These are phyloP conservation scores for Drosophila mayri DNA, from an alignment of 1,140 invertebrate genomes.

Conservation along the genomic window DNA sequence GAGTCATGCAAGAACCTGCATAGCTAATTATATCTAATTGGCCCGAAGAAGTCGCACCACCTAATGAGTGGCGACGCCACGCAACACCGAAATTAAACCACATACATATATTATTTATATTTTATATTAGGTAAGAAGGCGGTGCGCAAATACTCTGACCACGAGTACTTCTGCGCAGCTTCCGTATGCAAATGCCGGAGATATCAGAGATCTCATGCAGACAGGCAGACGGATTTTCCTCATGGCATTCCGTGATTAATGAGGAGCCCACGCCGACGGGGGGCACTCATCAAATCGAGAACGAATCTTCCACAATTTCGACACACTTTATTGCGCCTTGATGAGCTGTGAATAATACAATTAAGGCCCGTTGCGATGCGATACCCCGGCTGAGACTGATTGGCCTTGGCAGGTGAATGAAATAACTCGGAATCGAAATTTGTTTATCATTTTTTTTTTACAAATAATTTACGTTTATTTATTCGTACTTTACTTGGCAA, in stretches of 20 bases:
- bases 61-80: conserved; percentile 32
- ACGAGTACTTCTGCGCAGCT: conserved; percentile 47
- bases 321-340: conserved; percentile 68
- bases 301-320: conserved; percentile 67
- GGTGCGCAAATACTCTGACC: conserved; percentile 18
- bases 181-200: conserved; percentile 73
- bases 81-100: conserved; percentile 34
- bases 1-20: conserved; percentile 54
- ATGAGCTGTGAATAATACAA: conserved; percentile 79
- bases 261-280: conserved; percentile 44
- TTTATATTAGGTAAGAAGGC: conserved; percentile 9
- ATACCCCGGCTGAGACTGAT: conserved; percentile 35
- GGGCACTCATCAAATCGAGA: conserved; percentile 57
- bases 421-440: conserved; percentile 48
- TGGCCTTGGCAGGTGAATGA: conserved; percentile 66
- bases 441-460: conserved; percentile 59
- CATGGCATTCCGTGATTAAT: conserved; percentile 68
- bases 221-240: conserved; percentile 36
- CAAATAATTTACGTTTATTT: conserved; percentile 82
- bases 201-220: conserved; percentile 30
- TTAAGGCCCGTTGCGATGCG: conserved; percentile 48
- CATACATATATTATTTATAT: neutral
- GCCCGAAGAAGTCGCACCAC: conserved; percentile 28
- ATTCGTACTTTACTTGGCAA: conserved; percentile 63
- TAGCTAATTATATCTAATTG: conserved; percentile 48